Conservation (phyloP, 2,113 vertebrate species). For the Pheucticus melanocephalus region DNA sequence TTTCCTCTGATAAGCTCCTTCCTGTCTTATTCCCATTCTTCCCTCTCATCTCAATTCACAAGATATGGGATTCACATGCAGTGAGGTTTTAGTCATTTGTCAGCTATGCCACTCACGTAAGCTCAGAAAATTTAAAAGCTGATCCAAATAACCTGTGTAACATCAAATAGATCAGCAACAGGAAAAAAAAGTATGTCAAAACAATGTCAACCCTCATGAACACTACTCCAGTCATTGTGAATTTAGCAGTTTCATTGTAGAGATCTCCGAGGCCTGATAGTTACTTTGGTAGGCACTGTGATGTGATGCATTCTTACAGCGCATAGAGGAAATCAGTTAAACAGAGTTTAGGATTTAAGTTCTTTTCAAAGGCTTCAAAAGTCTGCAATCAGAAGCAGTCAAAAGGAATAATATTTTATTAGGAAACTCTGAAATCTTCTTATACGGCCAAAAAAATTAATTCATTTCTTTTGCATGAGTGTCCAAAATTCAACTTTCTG, state of each 20-base stretch:
- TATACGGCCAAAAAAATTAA: not conserved
- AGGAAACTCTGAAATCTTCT: not conserved
- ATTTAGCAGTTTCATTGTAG: not conserved
- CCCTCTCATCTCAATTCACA: not conserved
- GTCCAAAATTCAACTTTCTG: not conserved
- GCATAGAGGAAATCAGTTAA: not conserved
- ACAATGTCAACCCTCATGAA: not conserved
- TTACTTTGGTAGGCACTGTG: not conserved
- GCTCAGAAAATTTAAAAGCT: not conserved
- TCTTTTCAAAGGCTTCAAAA: not conserved
- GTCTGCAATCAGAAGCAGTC: not conserved
- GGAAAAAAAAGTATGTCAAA: not conserved
- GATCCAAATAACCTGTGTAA: not conserved
- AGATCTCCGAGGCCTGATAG: not conserved
- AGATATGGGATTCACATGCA: not conserved
- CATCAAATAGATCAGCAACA: not conserved
- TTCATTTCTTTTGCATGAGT: not conserved
- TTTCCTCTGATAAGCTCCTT: constrained; percentile 29
- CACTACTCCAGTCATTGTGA: not conserved
- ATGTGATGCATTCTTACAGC: not conserved
- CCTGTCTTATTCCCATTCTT: not conserved
- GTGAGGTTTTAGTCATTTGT: not conserved
- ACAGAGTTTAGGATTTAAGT: not conserved
- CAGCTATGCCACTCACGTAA: not conserved
- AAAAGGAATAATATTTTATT: not conserved